Conservation (phyloP, 1,140 invertebrate genomes). For the Diachasma alloeum region DNA sequence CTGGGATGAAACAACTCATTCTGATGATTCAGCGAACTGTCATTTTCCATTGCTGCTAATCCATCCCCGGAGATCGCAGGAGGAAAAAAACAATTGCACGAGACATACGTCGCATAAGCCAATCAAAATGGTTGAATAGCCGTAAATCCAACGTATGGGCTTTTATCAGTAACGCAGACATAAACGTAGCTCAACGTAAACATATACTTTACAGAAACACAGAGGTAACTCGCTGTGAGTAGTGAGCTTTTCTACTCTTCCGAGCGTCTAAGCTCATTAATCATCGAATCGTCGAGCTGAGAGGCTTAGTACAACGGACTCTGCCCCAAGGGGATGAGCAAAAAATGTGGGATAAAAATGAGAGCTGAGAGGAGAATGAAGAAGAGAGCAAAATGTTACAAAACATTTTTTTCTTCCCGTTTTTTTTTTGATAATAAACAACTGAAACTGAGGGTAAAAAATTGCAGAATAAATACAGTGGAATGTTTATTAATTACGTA, state of each 20-base stretch:
- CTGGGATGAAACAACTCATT: background rate
- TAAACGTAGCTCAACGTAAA: background rate
- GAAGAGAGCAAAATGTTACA: background rate
- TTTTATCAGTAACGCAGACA: background rate
- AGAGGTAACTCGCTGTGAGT: background rate
- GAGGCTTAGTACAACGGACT: conserved; percentile 8
- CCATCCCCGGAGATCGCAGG: background rate
- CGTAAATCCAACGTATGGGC: background rate
- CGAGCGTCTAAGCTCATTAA: conserved; percentile 35
- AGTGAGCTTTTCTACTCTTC: background rate
- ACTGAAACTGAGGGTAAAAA: background rate
- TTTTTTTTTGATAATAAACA: background rate
- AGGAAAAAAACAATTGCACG: background rate
- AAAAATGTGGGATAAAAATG: background rate
- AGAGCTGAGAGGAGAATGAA: background rate
- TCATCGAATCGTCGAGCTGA: conserved; percentile 33
- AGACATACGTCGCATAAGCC: background rate
- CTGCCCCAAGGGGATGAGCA: conserved; percentile 6
- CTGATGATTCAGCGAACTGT: background rate
- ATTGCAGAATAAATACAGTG: background rate
- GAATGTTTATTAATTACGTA: no score
- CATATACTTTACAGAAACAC: background rate
- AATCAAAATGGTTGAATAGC: background rate
- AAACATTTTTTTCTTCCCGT: background rate
- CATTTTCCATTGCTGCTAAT: background rate